Conservation (phyloP, 37 sponge, comb jelly and placozoan genomes). For the Beroe forskalii region DNA sequence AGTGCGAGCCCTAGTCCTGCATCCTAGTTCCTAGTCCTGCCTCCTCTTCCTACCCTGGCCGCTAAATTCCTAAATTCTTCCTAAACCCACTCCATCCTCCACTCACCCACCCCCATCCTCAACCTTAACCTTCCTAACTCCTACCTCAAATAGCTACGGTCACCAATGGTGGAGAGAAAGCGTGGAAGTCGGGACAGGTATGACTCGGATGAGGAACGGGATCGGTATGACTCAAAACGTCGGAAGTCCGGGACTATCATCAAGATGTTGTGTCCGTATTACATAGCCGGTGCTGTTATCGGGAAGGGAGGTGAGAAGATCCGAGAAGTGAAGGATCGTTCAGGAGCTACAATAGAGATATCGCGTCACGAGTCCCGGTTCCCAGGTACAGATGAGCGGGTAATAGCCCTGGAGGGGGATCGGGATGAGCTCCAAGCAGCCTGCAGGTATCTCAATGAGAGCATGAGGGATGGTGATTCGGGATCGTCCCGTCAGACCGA, state of each 20-base stretch:
- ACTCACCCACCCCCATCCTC: neutral
- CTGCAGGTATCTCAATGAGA: conserved; percentile 5
- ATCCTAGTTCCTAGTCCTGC: neutral
- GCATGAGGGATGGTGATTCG: conserved; percentile 42
- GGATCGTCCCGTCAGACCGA: neutral
- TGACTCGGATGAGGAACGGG: conserved; percentile 45
- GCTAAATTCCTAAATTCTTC: conserved; percentile 14
- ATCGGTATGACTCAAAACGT: conserved; percentile 40
- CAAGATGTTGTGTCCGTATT: conserved; percentile 41
- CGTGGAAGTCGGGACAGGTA: conserved; percentile 34
- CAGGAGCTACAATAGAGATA: conserved; percentile 46
- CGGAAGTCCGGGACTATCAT: neutral
- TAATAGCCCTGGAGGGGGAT: conserved; percentile 21
- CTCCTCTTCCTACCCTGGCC: neutral
- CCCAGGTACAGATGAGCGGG: conserved; percentile 42
- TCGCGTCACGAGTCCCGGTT: conserved; percentile 43
- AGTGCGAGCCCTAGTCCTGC: neutral
- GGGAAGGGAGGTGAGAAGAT: conserved; percentile 62
- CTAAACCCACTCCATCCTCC: neutral
- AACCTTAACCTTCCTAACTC: neutral
- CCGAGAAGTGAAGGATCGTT: conserved; percentile 49
- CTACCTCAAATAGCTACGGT: neutral
- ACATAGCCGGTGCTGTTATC: conserved; percentile 55
- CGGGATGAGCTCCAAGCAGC: conserved; percentile 51
- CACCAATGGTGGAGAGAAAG: conserved; percentile 40